Base-by-base conservation (phyloP, 1,140 invertebrate genomes). In the Meteorus sp. region DNA sequence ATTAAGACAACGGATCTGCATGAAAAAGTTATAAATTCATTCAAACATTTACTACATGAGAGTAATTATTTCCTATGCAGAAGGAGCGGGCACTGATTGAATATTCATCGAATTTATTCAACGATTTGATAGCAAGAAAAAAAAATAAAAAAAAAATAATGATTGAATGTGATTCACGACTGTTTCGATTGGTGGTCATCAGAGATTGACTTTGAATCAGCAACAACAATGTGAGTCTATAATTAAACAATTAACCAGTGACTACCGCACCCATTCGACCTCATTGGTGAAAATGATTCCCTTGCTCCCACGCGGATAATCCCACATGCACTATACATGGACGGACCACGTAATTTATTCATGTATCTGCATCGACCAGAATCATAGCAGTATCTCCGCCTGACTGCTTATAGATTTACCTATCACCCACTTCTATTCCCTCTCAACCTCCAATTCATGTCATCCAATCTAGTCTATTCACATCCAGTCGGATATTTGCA, bases 341-440 rank as follows among this genome's bases (percentile, higher is more conserved):
- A n/a, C 52, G 52, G 37, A 55, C 22, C 9, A 13, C 39, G 39
- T 55, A 55, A 55, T 31, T 55, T 55, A 55, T 55, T 55, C 52
- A 55, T 55, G 52, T 17, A 13, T 22, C 22, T 53, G 52, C 39
- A 55, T 44, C 37, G 44, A 39, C 8, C 35, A 13, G 35, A 5
- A 39, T 13, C 15, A 39, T 39, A 13, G 35, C 35, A 3, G 3
- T 39, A 11, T 54, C 19, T 22, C 51, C 15, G 33, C 51, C 22
- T 37, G 27, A 17, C 4, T 22, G 6, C 27, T 22, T 50, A 25
- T 52, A n/a, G n/a, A n/a, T n/a, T n/a, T n/a, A n/a, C n/a, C n/a
- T n/a, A n/a, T n/a, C n/a, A n/a, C n/a, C 25, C 11, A 22, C 9
- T 1, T 19, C 50, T 37, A 4, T 19, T 19, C 44, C 17, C 29